A percentile compares a stretch with the other conserved stretches of the same genome.
Evolutionary conservation across 2,113 vertebrate genomes (phyloP).

Genomic region (Mus pahari): DNA sequence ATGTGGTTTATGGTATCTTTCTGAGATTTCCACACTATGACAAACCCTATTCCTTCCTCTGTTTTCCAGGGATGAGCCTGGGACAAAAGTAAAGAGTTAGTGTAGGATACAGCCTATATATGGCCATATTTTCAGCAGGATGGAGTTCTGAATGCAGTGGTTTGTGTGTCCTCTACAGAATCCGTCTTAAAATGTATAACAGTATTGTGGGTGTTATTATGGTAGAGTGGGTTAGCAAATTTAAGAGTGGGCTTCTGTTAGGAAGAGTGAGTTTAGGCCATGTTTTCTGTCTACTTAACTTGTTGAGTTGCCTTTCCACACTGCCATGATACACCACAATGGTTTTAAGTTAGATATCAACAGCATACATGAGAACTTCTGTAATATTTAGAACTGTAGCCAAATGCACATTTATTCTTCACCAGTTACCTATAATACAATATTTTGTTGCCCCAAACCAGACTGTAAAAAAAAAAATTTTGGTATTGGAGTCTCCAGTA

Average conservation of each 20-base stretch:
- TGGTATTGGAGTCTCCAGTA: neutral
- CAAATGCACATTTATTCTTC: neutral
- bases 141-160: too few species aligned
- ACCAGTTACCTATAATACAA: neutral
- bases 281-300: neutral
- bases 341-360: too few species aligned
- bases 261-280: neutral
- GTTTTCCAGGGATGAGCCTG: too few species aligned
- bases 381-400: neutral
- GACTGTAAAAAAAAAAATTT: neutral
- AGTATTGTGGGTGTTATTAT: neutral
- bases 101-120: too few species aligned
- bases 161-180: too few species aligned
- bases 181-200: neutral
- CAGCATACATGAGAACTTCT: neutral
- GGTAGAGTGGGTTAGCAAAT: neutral
- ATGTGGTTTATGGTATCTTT: too few species aligned
- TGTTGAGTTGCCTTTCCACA: neutral
- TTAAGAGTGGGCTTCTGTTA: neutral
- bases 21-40: too few species aligned
- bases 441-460: neutral
- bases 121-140: too few species aligned
- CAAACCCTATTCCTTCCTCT: too few species aligned
- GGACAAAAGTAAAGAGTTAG: too few species aligned
- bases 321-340: neutral